phyloP scores from a whole-genome alignment of 2,797 vertebrate genomes.

The Pseudochaenichthys georgianus region DNA sequence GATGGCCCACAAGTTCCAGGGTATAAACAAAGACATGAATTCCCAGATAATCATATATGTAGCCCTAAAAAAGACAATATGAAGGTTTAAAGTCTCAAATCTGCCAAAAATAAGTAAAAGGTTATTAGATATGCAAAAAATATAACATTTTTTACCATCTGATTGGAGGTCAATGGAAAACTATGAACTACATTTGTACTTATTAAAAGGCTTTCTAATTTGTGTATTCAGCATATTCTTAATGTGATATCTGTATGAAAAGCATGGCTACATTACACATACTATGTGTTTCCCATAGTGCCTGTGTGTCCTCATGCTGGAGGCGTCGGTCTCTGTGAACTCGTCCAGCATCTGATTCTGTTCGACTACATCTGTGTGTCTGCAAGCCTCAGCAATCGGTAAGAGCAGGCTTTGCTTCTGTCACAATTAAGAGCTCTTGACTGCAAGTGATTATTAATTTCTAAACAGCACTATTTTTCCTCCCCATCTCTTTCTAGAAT shows the following conservation, averaged over 20 bases:
- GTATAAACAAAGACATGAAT: slow-evolving; percentile 60
- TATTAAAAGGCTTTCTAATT: background rate
- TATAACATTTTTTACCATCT: background rate
- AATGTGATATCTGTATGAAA: background rate
- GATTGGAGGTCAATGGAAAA: background rate
- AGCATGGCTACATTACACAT: background rate
- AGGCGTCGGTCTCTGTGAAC: slow-evolving; percentile 89
- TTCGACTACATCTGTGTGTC: slow-evolving; percentile 87
- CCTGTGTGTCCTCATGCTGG: slow-evolving; percentile 90
- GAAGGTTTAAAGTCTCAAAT: background rate
- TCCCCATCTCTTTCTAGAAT: slow-evolving; percentile 77
- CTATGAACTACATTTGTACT: too few species aligned
- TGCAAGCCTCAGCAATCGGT: slow-evolving; percentile 83
- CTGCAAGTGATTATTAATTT: background rate
- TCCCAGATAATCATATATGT: background rate
- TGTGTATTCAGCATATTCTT: background rate
- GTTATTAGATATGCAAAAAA: background rate
- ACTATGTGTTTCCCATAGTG: slow-evolving; percentile 65
- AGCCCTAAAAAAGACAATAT: background rate
- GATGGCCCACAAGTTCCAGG: slow-evolving; percentile 89
- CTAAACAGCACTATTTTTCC: background rate
- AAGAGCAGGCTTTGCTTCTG: slow-evolving; percentile 7
- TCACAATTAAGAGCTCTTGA: background rate
- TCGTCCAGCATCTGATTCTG: slow-evolving; percentile 88
- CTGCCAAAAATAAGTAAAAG: background rate